Base-by-base conservation (phyloP, 1,140 invertebrate genomes). In the Stegodyphus dumicola region DNA sequence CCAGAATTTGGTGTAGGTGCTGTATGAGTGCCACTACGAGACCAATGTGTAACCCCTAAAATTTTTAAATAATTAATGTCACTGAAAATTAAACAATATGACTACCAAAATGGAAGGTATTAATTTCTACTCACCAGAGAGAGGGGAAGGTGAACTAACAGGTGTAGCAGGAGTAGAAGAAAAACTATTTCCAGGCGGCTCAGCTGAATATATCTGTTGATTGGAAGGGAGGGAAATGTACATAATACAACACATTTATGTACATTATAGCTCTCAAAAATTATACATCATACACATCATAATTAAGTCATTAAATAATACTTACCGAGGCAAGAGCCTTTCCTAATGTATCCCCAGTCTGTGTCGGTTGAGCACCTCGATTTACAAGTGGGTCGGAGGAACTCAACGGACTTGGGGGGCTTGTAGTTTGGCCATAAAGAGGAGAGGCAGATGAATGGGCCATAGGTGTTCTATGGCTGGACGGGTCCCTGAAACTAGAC, bases 151-250 rank as follows among this genome's bases (percentile, higher is more conserved):
- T 56, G 92, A 92, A 48, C 91, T 92, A 48, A 92, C 91, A 53
- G 92, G 92, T 33, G 92, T 92, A 74, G 91, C 90, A 88, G 96
- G 96, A 90, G 97, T 97, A 89, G 95, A 96, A 91, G 95, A 95
- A 92, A 96, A 98, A 92, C 96, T 97, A 91, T 95, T 96, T 90
- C 94, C 94, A 92, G 95, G 95, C 91, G 97, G 96, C 91, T 97
- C 95, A 88, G 94, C 93, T 77, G 95, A 94, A 92, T 96, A 96
- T 90, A 96, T 96, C 95, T 96, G 91, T 13, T 91, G 89, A 88
- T 86, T 60, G 1, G 1, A 60, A 2, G 33, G 3, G 33, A 33
- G 3, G 33, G 33, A 3, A 33, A 33, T 33, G 33, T 33, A 33
- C 33, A 33, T 33, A 33, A 87, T 83, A 17, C 9, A 88, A 17